Evolutionary conservation across 2,888 invertebrate genomes (phyloP).

Genomic region (Dicycla oo): DNA sequence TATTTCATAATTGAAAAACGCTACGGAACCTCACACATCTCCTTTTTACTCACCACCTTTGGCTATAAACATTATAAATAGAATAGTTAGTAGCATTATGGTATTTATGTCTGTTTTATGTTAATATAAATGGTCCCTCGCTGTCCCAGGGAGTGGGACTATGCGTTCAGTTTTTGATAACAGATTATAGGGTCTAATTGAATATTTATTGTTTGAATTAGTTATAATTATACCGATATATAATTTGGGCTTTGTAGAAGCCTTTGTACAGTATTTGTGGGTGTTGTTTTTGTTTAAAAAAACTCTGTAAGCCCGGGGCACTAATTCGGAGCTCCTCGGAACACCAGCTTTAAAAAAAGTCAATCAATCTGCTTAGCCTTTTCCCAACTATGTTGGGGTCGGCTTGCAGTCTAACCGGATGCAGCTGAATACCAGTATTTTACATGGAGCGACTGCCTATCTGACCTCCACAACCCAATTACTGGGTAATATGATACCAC

Average conservation of each 20-base stretch:
- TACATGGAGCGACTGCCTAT: no score
- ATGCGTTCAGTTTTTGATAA: slow-evolving; percentile 42
- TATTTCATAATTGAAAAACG: not conserved
- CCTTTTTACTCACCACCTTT: slow-evolving; percentile 23
- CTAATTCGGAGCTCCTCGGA: not conserved
- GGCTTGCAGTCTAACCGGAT: no score
- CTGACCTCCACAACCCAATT: no score
- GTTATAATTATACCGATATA: slow-evolving; percentile 6
- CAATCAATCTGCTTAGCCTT: no score
- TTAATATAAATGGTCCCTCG: slow-evolving; percentile 49
- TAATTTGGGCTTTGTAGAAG: not conserved
- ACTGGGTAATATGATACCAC: no score
- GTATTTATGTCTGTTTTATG: slow-evolving; percentile 75
- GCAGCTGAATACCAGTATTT: no score
- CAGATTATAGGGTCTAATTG: slow-evolving; percentile 52
- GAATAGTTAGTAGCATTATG: slow-evolving; percentile 56
- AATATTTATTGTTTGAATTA: slow-evolving; percentile 43
- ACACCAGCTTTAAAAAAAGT: no score
- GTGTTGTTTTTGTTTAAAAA: not conserved
- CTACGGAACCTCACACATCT: slow-evolving; percentile 39
- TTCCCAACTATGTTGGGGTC: no score
- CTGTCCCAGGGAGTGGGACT: slow-evolving; percentile 14
- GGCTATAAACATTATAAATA: slow-evolving; percentile 50
- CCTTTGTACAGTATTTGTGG: not conserved
- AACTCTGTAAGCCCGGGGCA: not conserved